Base-by-base conservation (phyloP, 2,888 invertebrate genomes). In the Elmis aenea region DNA sequence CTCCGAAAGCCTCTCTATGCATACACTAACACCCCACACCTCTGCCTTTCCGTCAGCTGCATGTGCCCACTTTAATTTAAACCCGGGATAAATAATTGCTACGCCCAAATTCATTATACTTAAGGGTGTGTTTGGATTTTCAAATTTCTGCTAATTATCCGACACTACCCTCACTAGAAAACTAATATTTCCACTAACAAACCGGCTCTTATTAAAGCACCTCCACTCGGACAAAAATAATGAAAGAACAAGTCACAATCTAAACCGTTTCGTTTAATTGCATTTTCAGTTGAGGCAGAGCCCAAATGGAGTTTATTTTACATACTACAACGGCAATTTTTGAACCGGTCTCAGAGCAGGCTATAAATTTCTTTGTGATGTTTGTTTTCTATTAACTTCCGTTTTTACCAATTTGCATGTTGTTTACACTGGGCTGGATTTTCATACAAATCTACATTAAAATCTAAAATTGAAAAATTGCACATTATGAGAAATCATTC, bases 11-110 rank as follows among this genome's bases (percentile, higher is more conserved):
- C 48, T 48, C 48, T 46, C 49, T 46, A 48, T 49, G 45, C 51
- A 50, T 49, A 48, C 42, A 49, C 43, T 44, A 41, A 40, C 32
- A 31, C 44, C 46, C 44, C 40, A 45, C 38, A 37, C 45, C 47
- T 39, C 40, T 33, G 33, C 42, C 40, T 33, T 45, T 46, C 52
- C 52, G 55, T 55, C 55, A 53, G 53, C 51, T 53, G 53, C 55
- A 55, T 55, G 52, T 55, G 55, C 54, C 54, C 52, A 52, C 50
- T 55, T 52, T 55, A 55, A 54, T 55, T 55, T 54, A 52, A 55
- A 46, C 50, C 47, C 42, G 43, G 45, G 50, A 50, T 54, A 55
- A 55, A 53, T 54, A 55, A 54, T 55, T 54, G 49, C 52, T 44
- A 46, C 48, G 46, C 51, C 54, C 51, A 52, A 54, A 54, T 54